Base-by-base conservation (phyloP, 2,113 vertebrate genomes). In the Eleginops maclovinus region DNA sequence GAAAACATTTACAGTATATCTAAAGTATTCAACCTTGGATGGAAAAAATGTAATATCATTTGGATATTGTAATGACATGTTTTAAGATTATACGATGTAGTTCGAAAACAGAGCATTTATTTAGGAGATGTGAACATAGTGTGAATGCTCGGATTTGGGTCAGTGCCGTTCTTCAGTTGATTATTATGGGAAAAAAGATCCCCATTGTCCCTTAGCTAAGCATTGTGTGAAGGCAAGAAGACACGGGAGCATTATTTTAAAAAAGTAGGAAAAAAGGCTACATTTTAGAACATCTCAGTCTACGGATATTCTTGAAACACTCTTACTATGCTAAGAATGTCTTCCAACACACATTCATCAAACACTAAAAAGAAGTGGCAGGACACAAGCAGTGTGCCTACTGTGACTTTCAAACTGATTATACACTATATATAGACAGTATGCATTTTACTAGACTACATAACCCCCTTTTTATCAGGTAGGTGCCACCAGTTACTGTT, bases 61-160 rank as follows among this genome's bases (percentile, higher is more conserved):
- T 49, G 4, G n/a, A 55, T 43, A 13, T 77, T 41, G 14, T 61
- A 16, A 53, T 51, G 17, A 53, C 14, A 51, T 17, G 58, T 21
- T 41, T 4, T 15, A 47, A 75, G 55, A 84, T 63, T 61, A 58
- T 49, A 44, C 31, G 9, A 36, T 26, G 44, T 4, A 36, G 9
- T 46, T 24, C 7, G 69, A 50, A 61, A 72, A 62, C 31, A 64
- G 36, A 50, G 9, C 6, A 70, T 65, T 70, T 51, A 41, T 59
- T 22, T 50, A 13, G 1, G 21, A n/a, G 49, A 75, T 53, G 14
- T 56, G 43, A 64, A 63, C 24, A 60, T 47, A 41, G 21, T 47
- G 63, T 56, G 56, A 14, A 22, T 61, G 24, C 60, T 72, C 65
- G 43, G 54, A 71, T 75, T 55, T 55, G 50, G 67, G 73, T 72